Evolutionary conservation across 2,797 vertebrate genomes (phyloP), one percentile per base, ranked within the genome.

Genomic region (Ctenopoma multispine): DNA sequence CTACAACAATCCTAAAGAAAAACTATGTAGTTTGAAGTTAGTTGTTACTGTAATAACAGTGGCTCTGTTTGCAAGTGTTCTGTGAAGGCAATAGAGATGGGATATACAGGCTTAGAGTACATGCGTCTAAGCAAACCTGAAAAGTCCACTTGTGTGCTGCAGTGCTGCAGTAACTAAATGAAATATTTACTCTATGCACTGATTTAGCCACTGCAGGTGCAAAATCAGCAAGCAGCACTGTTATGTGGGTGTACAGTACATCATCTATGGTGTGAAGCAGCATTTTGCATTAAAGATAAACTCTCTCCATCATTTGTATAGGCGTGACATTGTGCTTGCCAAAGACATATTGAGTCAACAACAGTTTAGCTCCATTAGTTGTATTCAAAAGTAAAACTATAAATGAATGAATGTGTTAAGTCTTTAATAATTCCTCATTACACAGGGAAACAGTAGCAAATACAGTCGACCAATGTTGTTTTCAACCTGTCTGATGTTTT

Each of bases 141-240:
- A 50, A 69, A 29, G 21, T 46, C 24, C 43, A 21, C 55, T 17
- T 63, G 29, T 59, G 20, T 20, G 18, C 59, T 31, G 41, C 40
- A 58, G 54, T 36, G 27, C 69, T 77, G 55, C 55, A 64, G 47
- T 66, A 20, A 17, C 13, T 46, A 18, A 62, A 69, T 23, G 20
- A 43, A 68, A 72, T 41, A 75, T 77, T 51, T 23, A 7, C 70
- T 68, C 62, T 44, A 56, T 74, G 18, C 43, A 40, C 10, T n/a
- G 4, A 75, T 14, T 29, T 11, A 27, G 20, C 23, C 27, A 3
- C 5, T 46, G 23, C 7, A 38, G 21, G 31, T 55, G 12, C 56
- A 60, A 41, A 48, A 48, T 53, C 55, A 47, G 8, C 21, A 23
- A 31, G 24, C 60, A 27, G 8, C 51, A 7, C 57, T 47, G 31